Conservation (phyloP, 2,797 vertebrate genomes). For the Melanotaenia maccullochi region DNA sequence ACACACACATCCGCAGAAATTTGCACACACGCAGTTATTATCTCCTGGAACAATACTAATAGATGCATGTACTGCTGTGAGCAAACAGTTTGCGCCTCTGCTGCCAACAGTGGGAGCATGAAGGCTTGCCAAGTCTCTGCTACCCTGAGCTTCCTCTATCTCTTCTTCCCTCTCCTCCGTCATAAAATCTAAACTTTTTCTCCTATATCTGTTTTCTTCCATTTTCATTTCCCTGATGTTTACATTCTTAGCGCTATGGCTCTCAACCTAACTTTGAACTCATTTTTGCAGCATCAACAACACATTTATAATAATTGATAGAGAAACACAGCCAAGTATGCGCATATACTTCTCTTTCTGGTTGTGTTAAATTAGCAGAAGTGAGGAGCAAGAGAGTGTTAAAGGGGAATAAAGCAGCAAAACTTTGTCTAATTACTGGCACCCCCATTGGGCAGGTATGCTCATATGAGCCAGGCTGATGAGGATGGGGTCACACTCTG, state of each 20-base stretch:
- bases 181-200: constrained; percentile 18
- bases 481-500: constrained; percentile 51
- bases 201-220: background rate
- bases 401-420: constrained; percentile 13
- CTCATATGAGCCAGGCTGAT: constrained; percentile 37
- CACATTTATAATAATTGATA: constrained; percentile 36
- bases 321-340: constrained; percentile 36
- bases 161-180: constrained; percentile 18
- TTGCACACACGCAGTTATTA: constrained; percentile 66
- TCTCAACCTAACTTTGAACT: constrained; percentile 30
- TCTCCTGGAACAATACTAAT: constrained; percentile 82
- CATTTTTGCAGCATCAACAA: constrained; percentile 17
- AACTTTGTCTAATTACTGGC: constrained; percentile 57
- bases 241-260: constrained; percentile 3
- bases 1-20: constrained; percentile 30
- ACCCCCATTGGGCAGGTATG: constrained; percentile 53
- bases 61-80: constrained; percentile 78
- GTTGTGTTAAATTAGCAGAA: constrained; percentile 54
- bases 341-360: constrained; percentile 32
- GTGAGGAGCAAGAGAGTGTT: constrained; percentile 20
- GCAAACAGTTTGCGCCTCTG: constrained; percentile 72
- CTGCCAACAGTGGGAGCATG: constrained; percentile 79
- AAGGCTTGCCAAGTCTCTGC: constrained; percentile 77
- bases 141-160: constrained; percentile 43
- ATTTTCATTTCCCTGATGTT: constrained; percentile 42